Base-by-base conservation (phyloP, 1,140 invertebrate species). In the Thaumetopoea pityocampa region DNA sequence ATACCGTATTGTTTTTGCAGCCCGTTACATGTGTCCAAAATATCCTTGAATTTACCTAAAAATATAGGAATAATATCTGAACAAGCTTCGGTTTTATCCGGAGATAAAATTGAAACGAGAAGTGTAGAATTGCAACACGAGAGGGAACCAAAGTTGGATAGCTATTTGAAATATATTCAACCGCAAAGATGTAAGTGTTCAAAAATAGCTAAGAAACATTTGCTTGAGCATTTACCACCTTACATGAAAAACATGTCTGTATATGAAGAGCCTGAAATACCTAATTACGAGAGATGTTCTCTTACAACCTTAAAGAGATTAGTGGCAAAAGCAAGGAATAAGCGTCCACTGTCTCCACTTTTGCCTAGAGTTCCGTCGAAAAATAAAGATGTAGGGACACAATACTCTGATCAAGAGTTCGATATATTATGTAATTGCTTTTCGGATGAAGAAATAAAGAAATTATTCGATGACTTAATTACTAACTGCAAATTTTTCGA, bases 191-290 rank as follows among this genome's bases (percentile, higher is more conserved):
- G 74, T 29, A 46, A 52, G 17, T 80, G 79, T 47, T 24, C 51
- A 4, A 70, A 62, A 37, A 52, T 28, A 29, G 64, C 63, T 1
- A 83, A 79, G 27, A 79, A 79, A 42, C 54, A 64, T 58, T 56
- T 79, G 29, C 10, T 54, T 32, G 66, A 76, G 30, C 62, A 81
- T 38, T 49, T 83, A 6, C 79, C 79, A 3, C 32, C 63, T 2
- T 83, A 81, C 24, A 83, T 83, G 79, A 65, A 51, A 40, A 68
- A 64, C 7, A 69, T 57, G 63, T 79, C 74, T 4, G 17, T 12
- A 15, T 81, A 53, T 35, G 64, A 68, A 4, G 15, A 47, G 4
- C 56, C 56, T 10, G 62, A 66, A 4, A 35, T 81, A n/a, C 66
- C 64, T 3, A 30, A 70, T 33, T 83, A 83, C 35, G 55, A 81